Evolutionary conservation across 2,797 vertebrate genomes (phyloP).

Genomic region (Hybognathus amarus): DNA sequence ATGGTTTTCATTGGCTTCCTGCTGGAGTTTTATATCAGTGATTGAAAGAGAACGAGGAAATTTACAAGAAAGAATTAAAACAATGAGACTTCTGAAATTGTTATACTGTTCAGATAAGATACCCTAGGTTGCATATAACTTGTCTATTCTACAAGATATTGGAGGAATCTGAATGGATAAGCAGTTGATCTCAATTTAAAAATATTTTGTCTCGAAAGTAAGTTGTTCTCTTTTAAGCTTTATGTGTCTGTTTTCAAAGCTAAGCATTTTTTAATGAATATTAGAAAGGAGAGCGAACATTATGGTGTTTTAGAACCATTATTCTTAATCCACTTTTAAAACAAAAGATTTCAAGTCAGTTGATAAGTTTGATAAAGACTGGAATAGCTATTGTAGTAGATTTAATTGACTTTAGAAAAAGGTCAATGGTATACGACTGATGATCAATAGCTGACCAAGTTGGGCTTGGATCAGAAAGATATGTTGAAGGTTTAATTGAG

Average conservation of each 20-base stretch:
- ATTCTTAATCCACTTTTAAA: not conserved
- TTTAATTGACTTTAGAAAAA: not conserved
- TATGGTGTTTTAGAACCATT: not conserved
- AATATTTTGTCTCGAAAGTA: not conserved
- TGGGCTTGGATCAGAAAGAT: not conserved
- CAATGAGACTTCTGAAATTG: too few relatives aligned
- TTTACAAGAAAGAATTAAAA: too few relatives aligned
- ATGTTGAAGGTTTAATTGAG: not conserved
- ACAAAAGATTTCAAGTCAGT: not conserved
- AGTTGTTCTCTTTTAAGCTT: too few relatives aligned
- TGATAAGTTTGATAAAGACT: not conserved
- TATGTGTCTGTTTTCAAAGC: not conserved
- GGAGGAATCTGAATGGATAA: not conserved
- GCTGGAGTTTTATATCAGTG: too few relatives aligned
- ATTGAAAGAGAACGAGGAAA: too few relatives aligned
- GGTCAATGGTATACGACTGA: not conserved
- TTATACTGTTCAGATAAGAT: not conserved
- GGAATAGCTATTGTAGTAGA: not conserved
- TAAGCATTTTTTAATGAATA: not conserved
- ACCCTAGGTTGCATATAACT: not conserved
- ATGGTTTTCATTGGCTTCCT: too few relatives aligned
- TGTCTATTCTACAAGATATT: not conserved
- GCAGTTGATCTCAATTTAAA: not conserved
- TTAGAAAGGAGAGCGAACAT: not conserved
- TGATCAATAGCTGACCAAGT: not conserved